Evolutionary conservation across 2,888 invertebrate genomes (phyloP), one percentile per base, ranked within the genome.

Genomic region (Nemoura dubitans): DNA sequence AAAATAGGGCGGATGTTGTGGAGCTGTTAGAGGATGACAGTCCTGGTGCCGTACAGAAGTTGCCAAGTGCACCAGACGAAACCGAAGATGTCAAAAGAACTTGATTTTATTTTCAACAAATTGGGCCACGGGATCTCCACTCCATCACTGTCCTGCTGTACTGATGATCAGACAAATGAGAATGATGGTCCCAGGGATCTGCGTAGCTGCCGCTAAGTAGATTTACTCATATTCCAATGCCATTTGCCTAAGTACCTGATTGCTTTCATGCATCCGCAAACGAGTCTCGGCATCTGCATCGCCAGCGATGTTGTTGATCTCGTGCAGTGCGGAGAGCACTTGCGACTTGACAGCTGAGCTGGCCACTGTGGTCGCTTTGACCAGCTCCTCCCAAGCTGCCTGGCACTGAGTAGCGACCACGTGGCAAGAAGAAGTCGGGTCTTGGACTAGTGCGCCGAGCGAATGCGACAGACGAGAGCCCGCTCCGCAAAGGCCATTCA

Each of bases 341-440:
- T 95, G 94, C 87, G 93, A 93, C 90, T 94, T 94, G 0, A 95
- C 94, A 0, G 94, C 94, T 88, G 94, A 93, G 88, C 94, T 94
- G 26, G 95, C 95, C 86, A 94, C 92, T 78, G 93, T 92, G 0
- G 95, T 94, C 0, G 94, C 94, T 90, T 93, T 92, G 7, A 93
- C 93, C 86, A 95, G 91, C 90, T 95, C 94, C 89, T 95, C 94
- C 95, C 95, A 95, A 89, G 94, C 94, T 25, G 92, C 91, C 87
- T 93, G 91, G 89, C 94, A 92, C 89, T 94, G 93, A 29, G 86
- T 83, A 42, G 87, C 88, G 85, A 88, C 59, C 30, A 87, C 85
- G 85, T 87, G 87, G 83, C 87, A 87, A n/a, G 88, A 83, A 29
- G 88, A 86, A 27, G 86, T 83, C 26, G 88, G 85, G 85, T 90